Base-by-base conservation (phyloP, 2,113 vertebrate species). In the Onychorhynchus coronatus region DNA sequence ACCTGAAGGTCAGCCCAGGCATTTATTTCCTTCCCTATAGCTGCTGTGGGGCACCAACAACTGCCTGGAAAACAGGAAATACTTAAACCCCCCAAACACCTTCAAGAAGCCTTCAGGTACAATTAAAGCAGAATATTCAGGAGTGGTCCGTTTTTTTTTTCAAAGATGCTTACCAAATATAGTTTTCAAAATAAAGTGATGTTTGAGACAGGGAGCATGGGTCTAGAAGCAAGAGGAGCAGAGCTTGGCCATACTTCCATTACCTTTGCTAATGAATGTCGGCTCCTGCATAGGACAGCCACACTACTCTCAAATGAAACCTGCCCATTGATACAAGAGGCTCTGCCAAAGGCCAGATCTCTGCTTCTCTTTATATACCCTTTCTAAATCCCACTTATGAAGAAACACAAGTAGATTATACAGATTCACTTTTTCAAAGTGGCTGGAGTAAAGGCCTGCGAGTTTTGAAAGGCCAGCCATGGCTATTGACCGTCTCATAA, bases 401-500 rank as follows among this genome's bases (percentile, higher is more conserved):
- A 68, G 41, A 78, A 55, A 47, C 44, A 63, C 55, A 46, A 59
- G 78, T 28, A 80, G 62, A 70, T 91, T 59, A 58, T 49, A 90
- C 9, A 82, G 76, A 96, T 67, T 87, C 79, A 35, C 62, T 82
- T 91, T 92, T 80, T 76, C 77, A 25, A 74, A 93, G 84, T 42
- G 42, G 53, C 61, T 95, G 68, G 62, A 93, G 66, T 55, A 84
- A 82, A 78, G 81, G 52, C 25, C 49, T 49, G 56, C 0, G 14
- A 86, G 79, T 79, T 97, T 92, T 68, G 63, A 97, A 98, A 97
- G 96, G 95, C 95, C 93, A 91, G 52, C 65, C 83, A 20, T 55
- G 82, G 81, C 88, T 96, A 97, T 94, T 86, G 96, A 97, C 89
- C 87, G 79, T 88, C 93, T 92, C 76, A 71, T 85, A 91, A 80